A percentile compares a stretch with the other conserved stretches of the same genome.
Conservation (phyloP, 2,888 invertebrate genomes). For the Limulus polyphemus region DNA sequence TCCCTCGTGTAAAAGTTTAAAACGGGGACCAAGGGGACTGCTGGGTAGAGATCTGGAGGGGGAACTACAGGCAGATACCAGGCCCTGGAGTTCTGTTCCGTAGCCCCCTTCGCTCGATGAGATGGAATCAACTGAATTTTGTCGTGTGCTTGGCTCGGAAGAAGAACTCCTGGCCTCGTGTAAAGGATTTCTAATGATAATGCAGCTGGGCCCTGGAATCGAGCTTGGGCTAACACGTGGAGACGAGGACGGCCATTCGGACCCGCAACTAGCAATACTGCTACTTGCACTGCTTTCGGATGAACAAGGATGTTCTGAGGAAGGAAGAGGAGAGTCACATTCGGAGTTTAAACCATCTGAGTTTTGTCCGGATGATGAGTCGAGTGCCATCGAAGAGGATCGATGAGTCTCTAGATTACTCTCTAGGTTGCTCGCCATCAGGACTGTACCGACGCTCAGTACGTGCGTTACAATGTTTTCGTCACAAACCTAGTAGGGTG, state of each 20-base stretch:
- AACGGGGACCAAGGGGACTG: slow-evolving; percentile 33
- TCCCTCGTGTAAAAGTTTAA: slow-evolving; percentile 58
- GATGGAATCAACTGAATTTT: slow-evolving; percentile 18
- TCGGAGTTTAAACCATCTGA: not conserved
- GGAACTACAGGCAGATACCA: slow-evolving; percentile 9
- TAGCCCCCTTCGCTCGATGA: slow-evolving; percentile 10
- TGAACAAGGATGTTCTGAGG: no score
- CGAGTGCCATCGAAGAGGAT: not conserved
- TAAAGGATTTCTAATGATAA: not conserved
- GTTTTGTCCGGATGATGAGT: not conserved
- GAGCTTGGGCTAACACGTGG: not conserved
- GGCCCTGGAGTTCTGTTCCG: slow-evolving; percentile 5
- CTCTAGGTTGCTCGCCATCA: no score
- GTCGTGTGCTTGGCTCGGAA: slow-evolving; percentile 9
- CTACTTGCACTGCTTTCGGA: no score
- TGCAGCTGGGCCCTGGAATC: not conserved
- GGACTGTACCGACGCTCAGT: no score
- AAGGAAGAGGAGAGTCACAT: no score
- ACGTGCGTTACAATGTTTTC: no score
- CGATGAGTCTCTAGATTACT: no score
- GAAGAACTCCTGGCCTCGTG: not conserved
- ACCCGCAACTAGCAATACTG: no score
- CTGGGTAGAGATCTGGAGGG: slow-evolving; percentile 17
- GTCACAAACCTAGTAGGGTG: no score
- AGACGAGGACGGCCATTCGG: no score